Base-by-base conservation (phyloP, 2,888 invertebrate species). In the Cosmia pyralina region DNA sequence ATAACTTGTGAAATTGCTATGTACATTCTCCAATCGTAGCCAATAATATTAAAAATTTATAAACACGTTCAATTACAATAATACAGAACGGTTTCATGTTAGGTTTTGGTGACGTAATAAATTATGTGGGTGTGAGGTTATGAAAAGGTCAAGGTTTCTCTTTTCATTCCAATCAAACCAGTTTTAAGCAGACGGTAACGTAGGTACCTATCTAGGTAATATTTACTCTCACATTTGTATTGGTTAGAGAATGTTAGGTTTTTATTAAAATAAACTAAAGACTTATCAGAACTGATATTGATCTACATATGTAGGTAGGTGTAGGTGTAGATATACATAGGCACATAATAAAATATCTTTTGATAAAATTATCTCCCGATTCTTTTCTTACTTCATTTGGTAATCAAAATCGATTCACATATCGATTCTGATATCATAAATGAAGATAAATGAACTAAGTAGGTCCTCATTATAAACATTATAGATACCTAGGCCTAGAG, bases 1-100 rank as follows among this genome's bases (percentile, higher is more conserved):
- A 1, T 0, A 0, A 0, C 0, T 0, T 0, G 0, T 0, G 0
- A 81, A 81, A 65, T 72, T 64, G 3, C n/a, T 6, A 17, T 44
- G 0, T 8, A 38, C 8, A 55, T 10, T 81, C 52, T 34, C 3
- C 5, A n/a, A n/a, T n/a, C n/a, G n/a, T n/a, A n/a, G n/a, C n/a
- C n/a, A 11, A 17, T 5, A 55, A 41, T n/a, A 48, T 3, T 1
- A 50, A 28, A 15, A 60, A 11, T 3, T 41, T 44, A 1, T 55
- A 44, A 44, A 59, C 57, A 62, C 41, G 11, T 62, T 66, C 58
- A 15, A 19, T 15, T 22, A 34, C 13, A 15, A 22, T 44, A 59
- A 62, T 28, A 50, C 13, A n/a, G 15, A 19, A 44, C 7, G 17
- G 41, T 44, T 64, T 57, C 15, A 5, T 52, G 13, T 19, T 34